Evolutionary conservation across 2,888 invertebrate genomes (phyloP).

Genomic region (Kuschelorhynchus macadamiae): DNA sequence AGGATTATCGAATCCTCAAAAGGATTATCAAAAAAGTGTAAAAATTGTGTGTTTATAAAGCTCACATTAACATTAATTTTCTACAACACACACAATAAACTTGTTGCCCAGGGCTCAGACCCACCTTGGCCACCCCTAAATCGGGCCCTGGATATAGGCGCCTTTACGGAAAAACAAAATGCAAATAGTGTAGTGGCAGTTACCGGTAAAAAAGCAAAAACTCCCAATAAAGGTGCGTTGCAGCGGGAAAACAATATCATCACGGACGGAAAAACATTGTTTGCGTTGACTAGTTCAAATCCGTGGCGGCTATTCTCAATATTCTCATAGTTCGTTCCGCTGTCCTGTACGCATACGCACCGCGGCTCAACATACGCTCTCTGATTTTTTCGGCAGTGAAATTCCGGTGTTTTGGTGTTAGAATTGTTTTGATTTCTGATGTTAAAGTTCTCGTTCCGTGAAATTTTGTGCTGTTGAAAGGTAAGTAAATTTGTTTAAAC

Average conservation of each 20-base stretch:
- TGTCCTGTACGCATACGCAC: slow-evolving; percentile 29
- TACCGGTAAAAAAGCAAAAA: slow-evolving; percentile 9
- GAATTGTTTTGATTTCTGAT: slow-evolving; percentile 17
- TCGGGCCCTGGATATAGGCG: no score
- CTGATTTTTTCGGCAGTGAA: slow-evolving; percentile 25
- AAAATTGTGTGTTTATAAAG: no score
- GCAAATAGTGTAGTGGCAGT: no score
- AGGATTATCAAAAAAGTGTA: no score
- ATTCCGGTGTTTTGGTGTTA: slow-evolving; percentile 22
- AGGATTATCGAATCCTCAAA: no score
- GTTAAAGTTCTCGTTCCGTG: neutral
- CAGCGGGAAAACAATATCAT: slow-evolving; percentile 29
- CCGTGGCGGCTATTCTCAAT: no score
- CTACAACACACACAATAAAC: no score
- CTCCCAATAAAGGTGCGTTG: slow-evolving; percentile 30
- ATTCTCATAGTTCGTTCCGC: slow-evolving; percentile 19
- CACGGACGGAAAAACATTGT: slow-evolving; percentile 23
- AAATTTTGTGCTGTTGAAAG: neutral
- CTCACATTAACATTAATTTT: no score
- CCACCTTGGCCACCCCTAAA: no score
- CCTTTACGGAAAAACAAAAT: no score
- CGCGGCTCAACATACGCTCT: neutral
- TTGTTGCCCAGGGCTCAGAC: no score
- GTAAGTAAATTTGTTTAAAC: no score
- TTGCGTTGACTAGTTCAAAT: slow-evolving; percentile 8